These are phyloP conservation scores for Ceratoteleas bidentatus DNA, from an alignment of 1,140 invertebrate species.

Conservation along the genomic window DNA sequence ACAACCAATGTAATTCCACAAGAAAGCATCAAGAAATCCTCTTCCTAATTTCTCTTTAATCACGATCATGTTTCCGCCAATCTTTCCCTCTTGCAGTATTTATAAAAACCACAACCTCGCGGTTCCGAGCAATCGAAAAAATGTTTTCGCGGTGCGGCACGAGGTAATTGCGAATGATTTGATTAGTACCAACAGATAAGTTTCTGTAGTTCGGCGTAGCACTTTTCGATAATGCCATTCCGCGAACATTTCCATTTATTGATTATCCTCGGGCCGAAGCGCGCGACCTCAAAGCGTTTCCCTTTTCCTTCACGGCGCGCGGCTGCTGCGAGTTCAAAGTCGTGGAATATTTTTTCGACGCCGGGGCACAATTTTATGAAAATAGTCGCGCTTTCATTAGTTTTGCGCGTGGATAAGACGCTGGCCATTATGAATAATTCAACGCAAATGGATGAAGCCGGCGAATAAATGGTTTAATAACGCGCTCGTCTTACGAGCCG, in stretches of 20 bases:
- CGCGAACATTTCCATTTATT: constrained; percentile 27
- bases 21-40: too few relatives aligned
- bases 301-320: constrained; percentile 5
- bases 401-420: constrained; percentile 23
- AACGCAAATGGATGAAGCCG: constrained; percentile 43
- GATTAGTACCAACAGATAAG: too few relatives aligned
- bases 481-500: constrained; percentile 34
- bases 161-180: too few relatives aligned
- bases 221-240: constrained; percentile 9
- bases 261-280: constrained; percentile 17
- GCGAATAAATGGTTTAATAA: constrained; percentile 56
- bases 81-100: too few relatives aligned
- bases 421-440: constrained; percentile 52
- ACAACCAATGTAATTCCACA: too few relatives aligned
- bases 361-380: constrained; percentile 33
- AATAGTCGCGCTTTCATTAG: constrained; percentile 50
- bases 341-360: constrained; percentile 25
- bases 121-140: too few relatives aligned
- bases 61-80: too few relatives aligned
- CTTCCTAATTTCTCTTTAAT: too few relatives aligned
- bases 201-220: too few relatives aligned
- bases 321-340: constrained; percentile 30
- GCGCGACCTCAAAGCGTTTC: constrained; percentile 6
- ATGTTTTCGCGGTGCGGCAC: too few relatives aligned
- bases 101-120: too few relatives aligned